phyloP scores from a whole-genome alignment of 2,888 invertebrate genomes.

The Nymphalis c-album region DNA sequence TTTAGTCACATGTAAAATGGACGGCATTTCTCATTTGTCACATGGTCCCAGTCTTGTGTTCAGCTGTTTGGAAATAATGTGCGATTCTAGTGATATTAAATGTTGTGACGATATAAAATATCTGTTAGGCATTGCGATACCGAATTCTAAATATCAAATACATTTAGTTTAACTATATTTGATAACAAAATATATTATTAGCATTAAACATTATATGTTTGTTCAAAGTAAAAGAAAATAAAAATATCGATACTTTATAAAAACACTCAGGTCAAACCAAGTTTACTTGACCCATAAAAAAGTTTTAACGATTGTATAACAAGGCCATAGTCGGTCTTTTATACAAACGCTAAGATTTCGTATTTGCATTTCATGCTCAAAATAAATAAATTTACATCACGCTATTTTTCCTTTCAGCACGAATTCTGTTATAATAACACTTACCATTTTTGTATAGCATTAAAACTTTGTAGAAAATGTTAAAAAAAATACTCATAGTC shows the following conservation, averaged over 20 bases:
- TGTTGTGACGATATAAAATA: slow-evolving; percentile 5
- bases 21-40: slow-evolving; percentile 41
- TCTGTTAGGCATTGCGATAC: neutral
- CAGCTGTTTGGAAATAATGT: slow-evolving; percentile 33
- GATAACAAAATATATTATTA: neutral
- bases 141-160: neutral
- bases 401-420: slow-evolving; percentile 30
- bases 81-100: slow-evolving; percentile 22
- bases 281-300: slow-evolving; percentile 9
- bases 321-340: slow-evolving; percentile 4
- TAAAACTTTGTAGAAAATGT: too few relatives aligned
- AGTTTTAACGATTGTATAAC: slow-evolving; percentile 13
- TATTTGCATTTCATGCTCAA: slow-evolving; percentile 31
- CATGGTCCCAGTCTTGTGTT: slow-evolving; percentile 29
- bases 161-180: neutral
- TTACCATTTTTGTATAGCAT: neutral
- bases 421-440: slow-evolving; percentile 26
- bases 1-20: slow-evolving; percentile 44
- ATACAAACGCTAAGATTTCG: slow-evolving; percentile 36
- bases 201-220: neutral
- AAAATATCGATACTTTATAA: slow-evolving; percentile 4
- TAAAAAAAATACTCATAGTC: too few relatives aligned
- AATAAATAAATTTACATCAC: slow-evolving; percentile 42
- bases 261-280: slow-evolving; percentile 3
- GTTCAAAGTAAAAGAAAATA: neutral